phyloP scores from a whole-genome alignment of 2,888 invertebrate genomes.

The Temnothorax ravouxi region DNA sequence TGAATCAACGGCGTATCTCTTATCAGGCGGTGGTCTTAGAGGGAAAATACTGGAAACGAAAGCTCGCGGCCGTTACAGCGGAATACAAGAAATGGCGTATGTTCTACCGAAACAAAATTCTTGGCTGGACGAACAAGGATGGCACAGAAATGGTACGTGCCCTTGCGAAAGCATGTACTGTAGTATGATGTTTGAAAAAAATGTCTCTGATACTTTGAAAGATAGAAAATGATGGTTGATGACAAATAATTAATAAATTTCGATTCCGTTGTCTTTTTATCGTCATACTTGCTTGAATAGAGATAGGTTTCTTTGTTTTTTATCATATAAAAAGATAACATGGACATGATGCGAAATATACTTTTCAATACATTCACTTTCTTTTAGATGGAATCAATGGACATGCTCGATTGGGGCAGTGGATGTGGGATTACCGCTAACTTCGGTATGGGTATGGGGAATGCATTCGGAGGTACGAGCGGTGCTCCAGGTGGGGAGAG shows the following conservation, averaged over 20 bases:
- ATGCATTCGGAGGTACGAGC: constrained; percentile 78
- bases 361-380: background rate
- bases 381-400: constrained; percentile 91
- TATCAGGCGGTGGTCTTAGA: constrained; percentile 97
- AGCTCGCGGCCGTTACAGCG: constrained; percentile 97
- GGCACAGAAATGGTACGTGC: constrained; percentile 91
- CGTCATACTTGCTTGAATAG: background rate
- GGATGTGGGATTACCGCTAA: constrained; percentile 79
- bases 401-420: constrained; percentile 90
- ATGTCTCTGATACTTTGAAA: background rate
- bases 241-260: constrained; percentile 11
- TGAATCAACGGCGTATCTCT: constrained; percentile 68
- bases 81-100: constrained; percentile 99
- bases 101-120: constrained; percentile 93
- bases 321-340: background rate
- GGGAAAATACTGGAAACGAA: constrained; percentile 99
- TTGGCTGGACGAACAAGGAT: constrained; percentile 92
- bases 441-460: constrained; percentile 79
- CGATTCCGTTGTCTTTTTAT: background rate
- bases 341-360: background rate
- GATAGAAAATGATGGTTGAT: background rate
- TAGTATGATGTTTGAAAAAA: background rate
- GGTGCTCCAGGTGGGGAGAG: constrained; percentile 86
- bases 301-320: background rate
- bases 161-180: background rate